Conservation (phyloP, 2,888 invertebrate species). For the Campopleginae sp. region DNA sequence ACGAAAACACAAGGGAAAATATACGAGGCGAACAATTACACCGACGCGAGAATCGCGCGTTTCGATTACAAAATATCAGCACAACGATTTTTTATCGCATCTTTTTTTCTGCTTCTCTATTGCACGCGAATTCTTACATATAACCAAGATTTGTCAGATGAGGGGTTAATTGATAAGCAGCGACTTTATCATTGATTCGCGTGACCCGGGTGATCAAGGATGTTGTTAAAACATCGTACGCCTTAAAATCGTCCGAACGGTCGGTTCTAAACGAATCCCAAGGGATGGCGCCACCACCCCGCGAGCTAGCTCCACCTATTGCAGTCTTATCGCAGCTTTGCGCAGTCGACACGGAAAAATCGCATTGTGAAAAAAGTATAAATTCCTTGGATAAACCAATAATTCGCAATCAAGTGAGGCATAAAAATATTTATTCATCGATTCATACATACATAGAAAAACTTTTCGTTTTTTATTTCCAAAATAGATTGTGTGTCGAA, state of each 20-base stretch:
- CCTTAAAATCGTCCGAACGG: neutral
- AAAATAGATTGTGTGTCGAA: slow-evolving; percentile 10
- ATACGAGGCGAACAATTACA: neutral
- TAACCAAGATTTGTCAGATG: slow-evolving; percentile 4
- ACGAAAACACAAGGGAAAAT: neutral
- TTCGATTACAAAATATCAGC: neutral
- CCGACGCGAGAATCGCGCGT: neutral
- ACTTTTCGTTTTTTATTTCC: neutral
- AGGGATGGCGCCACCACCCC: neutral
- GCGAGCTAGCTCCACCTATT: neutral
- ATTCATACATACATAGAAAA: slow-evolving; percentile 40
- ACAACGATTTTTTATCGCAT: neutral
- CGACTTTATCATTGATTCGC: slow-evolving; percentile 47
- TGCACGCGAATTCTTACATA: neutral
- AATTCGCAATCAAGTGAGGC: slow-evolving; percentile 13
- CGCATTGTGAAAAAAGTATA: neutral
- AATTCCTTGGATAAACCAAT: neutral
- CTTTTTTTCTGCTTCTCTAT: slow-evolving; percentile 6
- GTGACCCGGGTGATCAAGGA: slow-evolving; percentile 62
- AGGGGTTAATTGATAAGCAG: slow-evolving; percentile 55
- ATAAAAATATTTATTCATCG: slow-evolving; percentile 56
- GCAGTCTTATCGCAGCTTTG: neutral
- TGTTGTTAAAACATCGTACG: slow-evolving; percentile 27
- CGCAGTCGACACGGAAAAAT: neutral
- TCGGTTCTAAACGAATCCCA: neutral